Evolutionary conservation across 1,140 invertebrate species (phyloP), one percentile per base, ranked within the genome.

Genomic region (Camponotus pennsylvanicus): DNA sequence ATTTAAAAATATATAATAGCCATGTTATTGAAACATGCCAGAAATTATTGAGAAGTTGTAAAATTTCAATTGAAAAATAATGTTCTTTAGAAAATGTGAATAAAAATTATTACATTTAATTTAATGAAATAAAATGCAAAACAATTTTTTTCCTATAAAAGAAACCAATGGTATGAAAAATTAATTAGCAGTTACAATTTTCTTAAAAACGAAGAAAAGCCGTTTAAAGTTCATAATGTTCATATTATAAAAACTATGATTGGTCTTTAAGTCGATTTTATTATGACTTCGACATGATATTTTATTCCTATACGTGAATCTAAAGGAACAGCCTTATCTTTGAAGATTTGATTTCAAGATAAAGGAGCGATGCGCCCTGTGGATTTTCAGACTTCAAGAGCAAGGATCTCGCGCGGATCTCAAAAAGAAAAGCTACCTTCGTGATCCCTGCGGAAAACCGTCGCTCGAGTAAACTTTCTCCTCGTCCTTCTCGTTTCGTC

Each of bases 311-410:
- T 42, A 45, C 69, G 69, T 69, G 79, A 82, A 40, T 73, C 40
- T 83, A 69, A 55, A 45, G 37, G 27, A 83, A 73, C 67, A 82
- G 45, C 40, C 69, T 83, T 83, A 83, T 83, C 79, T 83, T 73
- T 61, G 79, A 83, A 83, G 79, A 83, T 83, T 83, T 83, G 79
- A 83, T 83, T 83, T 83, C 55, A 42, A 73, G 79, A 83, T 83
- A 83, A 83, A 83, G 55, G 9, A 83, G 69, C 55, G 40, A 34
- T 32, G 32, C 32, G 49, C 49, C 15, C 3, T 40, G 55, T 73
- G 11, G 67, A 83, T 73, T 67, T 61, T 42, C 11, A 61, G 67
- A 82, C 79, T 73, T 83, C 67, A 49, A 61, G 78, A 80, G 32
- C 55, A 37, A 49, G 18, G 55, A 83, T 73, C 55, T 83, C 55